A percentile compares a stretch with the other conserved stretches of the same genome.
Conservation (phyloP, 2,888 invertebrate genomes). For the Lithophane socia region DNA sequence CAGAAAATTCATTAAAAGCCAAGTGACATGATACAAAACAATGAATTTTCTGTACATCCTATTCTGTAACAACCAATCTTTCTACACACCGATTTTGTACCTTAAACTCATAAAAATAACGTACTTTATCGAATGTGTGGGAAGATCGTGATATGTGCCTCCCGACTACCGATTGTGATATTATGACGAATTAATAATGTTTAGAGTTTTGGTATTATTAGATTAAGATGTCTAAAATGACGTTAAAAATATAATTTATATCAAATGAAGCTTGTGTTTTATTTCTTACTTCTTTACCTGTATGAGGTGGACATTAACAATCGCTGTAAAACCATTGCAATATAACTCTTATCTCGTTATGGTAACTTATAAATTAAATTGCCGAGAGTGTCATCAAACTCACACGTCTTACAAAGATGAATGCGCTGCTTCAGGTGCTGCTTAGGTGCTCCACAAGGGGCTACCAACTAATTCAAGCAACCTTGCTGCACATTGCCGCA, state of each 20-base stretch:
- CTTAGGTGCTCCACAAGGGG: too few relatives aligned
- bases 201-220: slow-evolving; percentile 76
- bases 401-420: too few relatives aligned
- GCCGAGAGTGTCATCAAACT: too few relatives aligned
- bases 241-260: slow-evolving; percentile 66
- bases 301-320: too few relatives aligned
- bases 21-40: not conserved
- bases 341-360: too few relatives aligned
- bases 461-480: too few relatives aligned
- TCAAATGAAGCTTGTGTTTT: slow-evolving; percentile 39
- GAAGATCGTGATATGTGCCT: slow-evolving; percentile 59
- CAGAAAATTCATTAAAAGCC: slow-evolving; percentile 13
- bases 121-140: slow-evolving; percentile 36
- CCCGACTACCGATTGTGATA: slow-evolving; percentile 76
- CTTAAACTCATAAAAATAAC: not conserved
- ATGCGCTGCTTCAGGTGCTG: too few relatives aligned
- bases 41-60: slow-evolving; percentile 24
- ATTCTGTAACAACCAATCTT: slow-evolving; percentile 38
- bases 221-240: slow-evolving; percentile 68
- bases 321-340: too few relatives aligned
- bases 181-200: slow-evolving; percentile 69
- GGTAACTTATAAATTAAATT: too few relatives aligned
- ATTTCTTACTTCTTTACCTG: slow-evolving; percentile 4
- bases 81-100: slow-evolving; percentile 45
- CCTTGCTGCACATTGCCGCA: too few relatives aligned